A percentile compares a stretch with the other conserved stretches of the same genome.
These are phyloP conservation scores for Lytechinus pictus DNA, from an alignment of 35 echinoderm and acorn worm genomes.

Conservation along the genomic window DNA sequence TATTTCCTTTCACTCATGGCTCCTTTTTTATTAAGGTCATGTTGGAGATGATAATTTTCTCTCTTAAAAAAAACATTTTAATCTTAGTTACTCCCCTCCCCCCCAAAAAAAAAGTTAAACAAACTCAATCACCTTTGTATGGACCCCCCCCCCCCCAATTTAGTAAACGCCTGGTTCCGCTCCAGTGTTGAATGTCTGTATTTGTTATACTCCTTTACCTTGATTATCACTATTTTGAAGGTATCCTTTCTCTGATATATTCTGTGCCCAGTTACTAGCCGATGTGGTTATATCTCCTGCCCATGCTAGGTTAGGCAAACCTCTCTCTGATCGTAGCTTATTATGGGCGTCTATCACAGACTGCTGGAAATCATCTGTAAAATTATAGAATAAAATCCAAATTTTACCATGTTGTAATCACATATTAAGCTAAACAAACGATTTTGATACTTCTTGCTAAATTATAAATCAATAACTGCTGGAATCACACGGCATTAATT, in stretches of 20 bases:
- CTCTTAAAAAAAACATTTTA: too few relatives aligned
- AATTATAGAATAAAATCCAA: neutral
- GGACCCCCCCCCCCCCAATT: neutral
- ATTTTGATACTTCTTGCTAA: too few relatives aligned
- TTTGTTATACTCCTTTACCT: slow-evolving; percentile 41
- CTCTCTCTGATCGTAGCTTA: slow-evolving; percentile 60
- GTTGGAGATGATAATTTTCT: too few relatives aligned
- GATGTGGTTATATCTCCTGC: slow-evolving; percentile 64
- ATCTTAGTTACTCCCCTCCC: too few relatives aligned
- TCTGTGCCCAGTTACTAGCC: slow-evolving; percentile 79
- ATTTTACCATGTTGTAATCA: neutral
- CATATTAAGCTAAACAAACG: too few relatives aligned
- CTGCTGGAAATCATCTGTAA: slow-evolving; percentile 81
- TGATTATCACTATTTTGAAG: slow-evolving; percentile 84
- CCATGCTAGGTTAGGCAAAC: slow-evolving; percentile 52
- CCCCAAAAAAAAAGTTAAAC: too few relatives aligned
- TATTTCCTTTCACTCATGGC: too few relatives aligned
- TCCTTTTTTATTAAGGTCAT: too few relatives aligned
- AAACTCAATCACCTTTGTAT: neutral
- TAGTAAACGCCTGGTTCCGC: too few relatives aligned
- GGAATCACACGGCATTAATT: too few relatives aligned
- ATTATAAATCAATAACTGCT: too few relatives aligned
- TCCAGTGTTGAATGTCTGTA: too few relatives aligned
- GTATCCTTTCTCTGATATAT: slow-evolving; percentile 82
- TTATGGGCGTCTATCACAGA: slow-evolving; percentile 81